Percentiles rank a stretch among this genome's conserved stretches.
These are phyloP conservation scores for Prietella phreatophila DNA, from an alignment of 2,113 vertebrate species.

Conservation along the genomic window DNA sequence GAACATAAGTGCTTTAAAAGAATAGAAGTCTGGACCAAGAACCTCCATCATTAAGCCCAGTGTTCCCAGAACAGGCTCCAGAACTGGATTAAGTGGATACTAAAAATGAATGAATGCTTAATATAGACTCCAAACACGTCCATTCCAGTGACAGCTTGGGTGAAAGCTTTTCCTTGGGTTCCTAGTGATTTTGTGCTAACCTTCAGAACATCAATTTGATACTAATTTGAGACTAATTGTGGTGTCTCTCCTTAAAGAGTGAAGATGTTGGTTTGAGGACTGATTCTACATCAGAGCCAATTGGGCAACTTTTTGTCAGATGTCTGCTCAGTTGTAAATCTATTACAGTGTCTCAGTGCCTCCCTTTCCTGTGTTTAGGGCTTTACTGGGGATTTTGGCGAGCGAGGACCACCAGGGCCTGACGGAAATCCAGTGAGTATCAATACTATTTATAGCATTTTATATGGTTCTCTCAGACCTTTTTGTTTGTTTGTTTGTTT, in stretches of 20 bases:
- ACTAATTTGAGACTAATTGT: neutral
- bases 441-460: no score
- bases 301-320: neutral
- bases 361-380: conserved; percentile 76
- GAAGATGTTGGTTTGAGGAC: neutral
- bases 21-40: neutral
- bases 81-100: neutral
- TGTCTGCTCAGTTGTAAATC: conserved; percentile 10
- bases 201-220: neutral
- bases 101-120: neutral
- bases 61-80: neutral
- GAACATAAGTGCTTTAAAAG: neutral
- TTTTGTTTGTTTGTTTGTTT: no score
- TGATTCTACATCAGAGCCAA: neutral
- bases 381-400: conserved; percentile 91
- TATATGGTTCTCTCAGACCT: neutral
- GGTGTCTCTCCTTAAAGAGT: neutral
- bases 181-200: neutral
- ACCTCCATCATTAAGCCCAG: neutral
- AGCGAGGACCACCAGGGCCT: conserved; percentile 88
- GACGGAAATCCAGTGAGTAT: conserved; percentile 96
- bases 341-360: conserved; percentile 23
- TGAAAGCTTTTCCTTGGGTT: neutral
- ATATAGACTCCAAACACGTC: neutral
- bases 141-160: neutral